These are phyloP conservation scores for Sebastes ruberrimus DNA, from an alignment of 2,797 vertebrate genomes.

Conservation along the genomic window DNA sequence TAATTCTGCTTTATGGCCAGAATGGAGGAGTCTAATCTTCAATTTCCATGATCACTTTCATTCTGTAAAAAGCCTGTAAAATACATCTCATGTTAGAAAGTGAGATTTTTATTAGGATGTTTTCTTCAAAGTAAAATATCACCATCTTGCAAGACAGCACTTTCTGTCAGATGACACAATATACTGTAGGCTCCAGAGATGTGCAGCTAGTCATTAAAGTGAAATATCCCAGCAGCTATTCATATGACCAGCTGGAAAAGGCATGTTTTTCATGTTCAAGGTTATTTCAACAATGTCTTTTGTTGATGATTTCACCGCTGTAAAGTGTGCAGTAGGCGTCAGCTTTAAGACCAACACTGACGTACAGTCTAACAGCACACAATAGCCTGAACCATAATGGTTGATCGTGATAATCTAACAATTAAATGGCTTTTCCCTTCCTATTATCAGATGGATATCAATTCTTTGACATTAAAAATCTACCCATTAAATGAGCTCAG, in stretches of 20 bases:
- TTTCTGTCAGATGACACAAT: slow-evolving; percentile 56
- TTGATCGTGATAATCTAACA: slow-evolving; percentile 43
- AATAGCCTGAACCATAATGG: neutral
- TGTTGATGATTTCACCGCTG: slow-evolving; percentile 58
- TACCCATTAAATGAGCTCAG: slow-evolving; percentile 6
- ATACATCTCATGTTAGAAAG: slow-evolving; percentile 63
- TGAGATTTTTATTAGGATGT: slow-evolving; percentile 70
- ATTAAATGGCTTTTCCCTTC: slow-evolving; percentile 26
- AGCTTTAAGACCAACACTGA: slow-evolving; percentile 51
- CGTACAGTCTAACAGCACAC: slow-evolving; percentile 41
- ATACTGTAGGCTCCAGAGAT: slow-evolving; percentile 6
- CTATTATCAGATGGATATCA: slow-evolving; percentile 28
- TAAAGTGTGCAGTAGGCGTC: slow-evolving; percentile 45
- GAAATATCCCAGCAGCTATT: slow-evolving; percentile 65
- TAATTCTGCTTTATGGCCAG: slow-evolving; percentile 74
- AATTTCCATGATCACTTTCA: slow-evolving; percentile 78
- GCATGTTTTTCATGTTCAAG: slow-evolving; percentile 45
- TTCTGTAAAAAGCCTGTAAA: slow-evolving; percentile 82
- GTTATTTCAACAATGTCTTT: slow-evolving; percentile 60
- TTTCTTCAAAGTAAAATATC: slow-evolving; percentile 74
- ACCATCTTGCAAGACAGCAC: slow-evolving; percentile 61
- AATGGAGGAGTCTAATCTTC: slow-evolving; percentile 72
- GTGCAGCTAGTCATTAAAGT: slow-evolving; percentile 58
- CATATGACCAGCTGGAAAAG: slow-evolving; percentile 40
- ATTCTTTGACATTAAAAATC: neutral